These are phyloP conservation scores for Lates japonicus DNA, from an alignment of 2,797 vertebrate species.

Conservation along the genomic window DNA sequence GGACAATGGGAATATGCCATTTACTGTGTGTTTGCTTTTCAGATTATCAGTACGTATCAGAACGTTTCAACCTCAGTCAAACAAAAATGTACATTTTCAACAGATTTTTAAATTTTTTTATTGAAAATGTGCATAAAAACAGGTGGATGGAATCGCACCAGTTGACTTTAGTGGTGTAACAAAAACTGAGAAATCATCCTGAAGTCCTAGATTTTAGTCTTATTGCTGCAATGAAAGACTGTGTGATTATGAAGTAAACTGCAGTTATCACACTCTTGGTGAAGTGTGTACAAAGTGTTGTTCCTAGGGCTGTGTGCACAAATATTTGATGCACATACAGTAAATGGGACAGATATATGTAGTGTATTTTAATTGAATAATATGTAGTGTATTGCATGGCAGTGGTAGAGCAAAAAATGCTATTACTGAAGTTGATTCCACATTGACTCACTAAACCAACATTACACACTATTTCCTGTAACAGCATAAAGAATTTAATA, in stretches of 20 bases:
- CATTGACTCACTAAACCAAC: background rate
- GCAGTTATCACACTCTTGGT: too few species aligned
- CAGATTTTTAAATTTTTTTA: too few species aligned
- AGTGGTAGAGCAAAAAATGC: background rate
- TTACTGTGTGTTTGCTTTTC: background rate
- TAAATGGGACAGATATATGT: background rate
- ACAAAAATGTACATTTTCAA: too few species aligned
- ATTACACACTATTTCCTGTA: background rate
- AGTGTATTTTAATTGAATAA: background rate
- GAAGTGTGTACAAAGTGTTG: background rate
- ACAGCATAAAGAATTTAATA: background rate
- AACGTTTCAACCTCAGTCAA: too few species aligned
- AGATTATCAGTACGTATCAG: too few species aligned
- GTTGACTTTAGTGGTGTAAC: too few species aligned
- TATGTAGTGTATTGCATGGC: background rate
- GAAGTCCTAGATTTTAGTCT: too few species aligned
- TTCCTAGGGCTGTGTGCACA: background rate
- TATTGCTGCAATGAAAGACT: too few species aligned
- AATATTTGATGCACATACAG: background rate
- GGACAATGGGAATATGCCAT: too few species aligned
- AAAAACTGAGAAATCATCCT: too few species aligned
- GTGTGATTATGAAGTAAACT: background rate
- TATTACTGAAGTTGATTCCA: background rate
- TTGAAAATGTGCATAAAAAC: too few species aligned
- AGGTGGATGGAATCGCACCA: too few species aligned